phyloP scores from a whole-genome alignment of 2,797 vertebrate genomes.

The Micromesistius poutassou region DNA sequence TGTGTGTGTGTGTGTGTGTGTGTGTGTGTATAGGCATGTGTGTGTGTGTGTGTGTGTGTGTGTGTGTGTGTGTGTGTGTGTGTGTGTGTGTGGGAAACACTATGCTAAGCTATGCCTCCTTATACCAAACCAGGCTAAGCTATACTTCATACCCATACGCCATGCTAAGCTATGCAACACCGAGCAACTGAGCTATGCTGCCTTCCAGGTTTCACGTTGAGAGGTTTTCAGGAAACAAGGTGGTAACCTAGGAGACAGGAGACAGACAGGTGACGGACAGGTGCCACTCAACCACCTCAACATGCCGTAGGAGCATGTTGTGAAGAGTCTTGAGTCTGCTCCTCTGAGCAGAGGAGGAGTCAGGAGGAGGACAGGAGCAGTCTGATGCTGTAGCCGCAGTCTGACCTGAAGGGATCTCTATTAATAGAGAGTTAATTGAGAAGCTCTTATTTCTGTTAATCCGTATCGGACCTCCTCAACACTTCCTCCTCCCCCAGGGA shows the following conservation, averaged over 20 bases:
- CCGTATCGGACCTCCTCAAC: background rate
- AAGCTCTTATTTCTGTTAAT: background rate
- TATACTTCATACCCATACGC: too few species aligned
- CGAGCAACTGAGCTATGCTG: too few species aligned
- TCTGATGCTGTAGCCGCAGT: background rate
- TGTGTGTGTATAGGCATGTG: background rate
- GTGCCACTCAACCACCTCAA: background rate
- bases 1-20: background rate
- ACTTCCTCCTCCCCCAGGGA: background rate
- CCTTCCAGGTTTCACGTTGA: background rate
- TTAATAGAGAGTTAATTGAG: background rate
- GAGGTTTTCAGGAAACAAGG: background rate
- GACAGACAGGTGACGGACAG: background rate
- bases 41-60: background rate
- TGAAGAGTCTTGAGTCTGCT: too few species aligned
- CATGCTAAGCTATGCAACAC: too few species aligned
- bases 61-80: too few species aligned
- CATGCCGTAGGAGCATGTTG: background rate
- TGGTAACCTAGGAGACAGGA: background rate
- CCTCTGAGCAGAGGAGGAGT: background rate
- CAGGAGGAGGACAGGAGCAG: background rate
- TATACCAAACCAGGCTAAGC: background rate
- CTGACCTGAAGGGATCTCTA: background rate
- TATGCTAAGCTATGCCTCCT: background rate
- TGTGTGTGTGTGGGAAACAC: background rate